These are phyloP conservation scores for Acleris cristana DNA, from an alignment of 2,888 invertebrate genomes.

Conservation along the genomic window DNA sequence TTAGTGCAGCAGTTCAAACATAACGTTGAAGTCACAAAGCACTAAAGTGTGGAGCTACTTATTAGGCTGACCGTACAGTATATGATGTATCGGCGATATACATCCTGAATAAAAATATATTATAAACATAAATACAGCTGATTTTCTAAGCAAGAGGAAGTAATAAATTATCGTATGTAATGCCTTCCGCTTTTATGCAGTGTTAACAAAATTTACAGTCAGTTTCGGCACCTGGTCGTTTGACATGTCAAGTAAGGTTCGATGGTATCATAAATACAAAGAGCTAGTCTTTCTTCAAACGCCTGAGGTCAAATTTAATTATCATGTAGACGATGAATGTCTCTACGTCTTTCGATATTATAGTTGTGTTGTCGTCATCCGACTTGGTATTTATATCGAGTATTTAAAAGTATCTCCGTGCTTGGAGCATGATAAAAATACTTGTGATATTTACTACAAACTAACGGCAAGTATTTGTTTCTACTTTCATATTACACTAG, in stretches of 20 bases:
- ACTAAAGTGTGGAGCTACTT: no score
- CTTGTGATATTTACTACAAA: background rate
- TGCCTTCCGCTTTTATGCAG: slow-evolving; percentile 44
- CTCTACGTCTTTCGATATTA: slow-evolving; percentile 45
- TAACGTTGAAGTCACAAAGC: no score
- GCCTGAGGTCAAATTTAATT: slow-evolving; percentile 81
- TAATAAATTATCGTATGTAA: slow-evolving; percentile 39
- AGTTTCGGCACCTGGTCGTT: slow-evolving; percentile 64
- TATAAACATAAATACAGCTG: no score
- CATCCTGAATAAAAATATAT: no score
- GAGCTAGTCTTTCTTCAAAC: slow-evolving; percentile 62
- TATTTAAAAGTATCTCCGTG: slow-evolving; percentile 7
- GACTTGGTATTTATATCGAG: slow-evolving; percentile 3
- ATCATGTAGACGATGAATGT: slow-evolving; percentile 74
- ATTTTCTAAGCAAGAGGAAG: slow-evolving; percentile 35
- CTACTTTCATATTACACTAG: no score
- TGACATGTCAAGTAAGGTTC: slow-evolving; percentile 71
- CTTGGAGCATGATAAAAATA: background rate
- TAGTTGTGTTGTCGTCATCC: background rate
- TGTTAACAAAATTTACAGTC: slow-evolving; percentile 67
- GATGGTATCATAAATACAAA: slow-evolving; percentile 67
- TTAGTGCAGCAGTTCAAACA: no score
- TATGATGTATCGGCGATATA: no score
- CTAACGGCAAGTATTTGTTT: background rate
- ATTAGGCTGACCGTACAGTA: no score